phyloP scores from a whole-genome alignment of 2,888 invertebrate genomes.

The Hirtodrosophila alboralis region DNA sequence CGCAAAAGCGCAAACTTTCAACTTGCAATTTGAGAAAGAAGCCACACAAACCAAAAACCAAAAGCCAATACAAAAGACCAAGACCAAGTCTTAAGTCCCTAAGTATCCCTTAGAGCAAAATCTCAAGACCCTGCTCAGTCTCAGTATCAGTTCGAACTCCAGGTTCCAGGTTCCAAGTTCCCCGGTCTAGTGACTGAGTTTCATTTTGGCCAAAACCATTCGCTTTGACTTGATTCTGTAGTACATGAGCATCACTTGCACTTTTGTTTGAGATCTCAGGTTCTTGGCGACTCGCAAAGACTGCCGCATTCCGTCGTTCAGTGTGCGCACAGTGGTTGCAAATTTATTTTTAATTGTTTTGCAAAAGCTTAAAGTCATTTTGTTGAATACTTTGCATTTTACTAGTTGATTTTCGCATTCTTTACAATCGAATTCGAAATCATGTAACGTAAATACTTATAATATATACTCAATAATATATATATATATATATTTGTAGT shows the following conservation, averaged over 20 bases:
- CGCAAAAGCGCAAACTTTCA: slow-evolving; percentile 72
- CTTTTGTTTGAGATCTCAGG: slow-evolving; percentile 70
- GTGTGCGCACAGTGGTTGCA: slow-evolving; percentile 40
- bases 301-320: slow-evolving; percentile 45
- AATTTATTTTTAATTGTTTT: too few relatives aligned
- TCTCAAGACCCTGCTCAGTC: slow-evolving; percentile 1
- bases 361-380: too few relatives aligned
- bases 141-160: slow-evolving; percentile 4
- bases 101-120: slow-evolving; percentile 1
- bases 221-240: slow-evolving; percentile 58
- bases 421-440: too few relatives aligned
- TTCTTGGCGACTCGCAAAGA: slow-evolving; percentile 33
- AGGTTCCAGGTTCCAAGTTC: slow-evolving; percentile 14
- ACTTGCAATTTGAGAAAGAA: slow-evolving; percentile 50
- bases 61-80: slow-evolving; percentile 7
- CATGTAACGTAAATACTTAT: too few relatives aligned
- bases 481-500: too few relatives aligned
- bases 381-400: too few relatives aligned
- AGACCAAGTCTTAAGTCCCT: slow-evolving; percentile 1
- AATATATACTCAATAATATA: too few relatives aligned
- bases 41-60: slow-evolving; percentile 3
- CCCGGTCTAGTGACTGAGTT: slow-evolving; percentile 66
- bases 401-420: too few relatives aligned
- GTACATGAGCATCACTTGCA: slow-evolving; percentile 81
- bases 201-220: slow-evolving; percentile 12